Conservation (phyloP, 1,140 invertebrate genomes). For the Drosophila persimilis region DNA sequence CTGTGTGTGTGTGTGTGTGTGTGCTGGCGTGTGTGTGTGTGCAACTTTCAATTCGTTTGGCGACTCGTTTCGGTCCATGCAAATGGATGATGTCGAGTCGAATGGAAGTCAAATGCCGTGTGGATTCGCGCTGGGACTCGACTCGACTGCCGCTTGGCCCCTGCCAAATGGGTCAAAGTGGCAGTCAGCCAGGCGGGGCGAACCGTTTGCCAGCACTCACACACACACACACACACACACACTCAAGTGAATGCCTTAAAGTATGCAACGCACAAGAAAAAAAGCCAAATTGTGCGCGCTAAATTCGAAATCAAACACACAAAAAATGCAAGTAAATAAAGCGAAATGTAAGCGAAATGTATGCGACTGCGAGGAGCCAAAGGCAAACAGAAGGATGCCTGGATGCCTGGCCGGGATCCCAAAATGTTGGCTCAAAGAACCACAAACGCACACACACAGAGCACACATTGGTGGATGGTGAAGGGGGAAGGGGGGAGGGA, state of each 20-base stretch:
- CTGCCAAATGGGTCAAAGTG: constrained; percentile 78
- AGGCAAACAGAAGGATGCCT: constrained; percentile 53
- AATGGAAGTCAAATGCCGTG: constrained; percentile 33
- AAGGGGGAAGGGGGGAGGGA: no score
- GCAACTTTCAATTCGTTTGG: constrained; percentile 37
- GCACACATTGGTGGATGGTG: not conserved
- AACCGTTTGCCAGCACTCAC: constrained; percentile 62
- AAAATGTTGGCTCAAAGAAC: constrained; percentile 70
- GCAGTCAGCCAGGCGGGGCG: constrained; percentile 73
- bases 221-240: constrained; percentile 13
- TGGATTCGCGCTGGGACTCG: constrained; percentile 43
- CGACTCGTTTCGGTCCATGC: constrained; percentile 35
- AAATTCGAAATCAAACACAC: constrained; percentile 77
- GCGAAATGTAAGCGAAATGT: constrained; percentile 20
- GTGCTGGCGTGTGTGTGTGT: constrained; percentile 1
- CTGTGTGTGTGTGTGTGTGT: constrained; percentile 10
- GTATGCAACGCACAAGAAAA: constrained; percentile 48
- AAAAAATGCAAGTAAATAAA: constrained; percentile 71
- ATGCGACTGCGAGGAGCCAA: constrained; percentile 74
- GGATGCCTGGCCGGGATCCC: not conserved
- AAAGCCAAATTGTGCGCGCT: constrained; percentile 69
- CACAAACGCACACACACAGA: constrained; percentile 29
- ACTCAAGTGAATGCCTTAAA: constrained; percentile 33
- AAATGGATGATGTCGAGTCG: constrained; percentile 30
- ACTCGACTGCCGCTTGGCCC: constrained; percentile 46